Evolutionary conservation across 2,888 invertebrate species (phyloP), one percentile per base, ranked within the genome.

Genomic region (Acrocera orbiculus): DNA sequence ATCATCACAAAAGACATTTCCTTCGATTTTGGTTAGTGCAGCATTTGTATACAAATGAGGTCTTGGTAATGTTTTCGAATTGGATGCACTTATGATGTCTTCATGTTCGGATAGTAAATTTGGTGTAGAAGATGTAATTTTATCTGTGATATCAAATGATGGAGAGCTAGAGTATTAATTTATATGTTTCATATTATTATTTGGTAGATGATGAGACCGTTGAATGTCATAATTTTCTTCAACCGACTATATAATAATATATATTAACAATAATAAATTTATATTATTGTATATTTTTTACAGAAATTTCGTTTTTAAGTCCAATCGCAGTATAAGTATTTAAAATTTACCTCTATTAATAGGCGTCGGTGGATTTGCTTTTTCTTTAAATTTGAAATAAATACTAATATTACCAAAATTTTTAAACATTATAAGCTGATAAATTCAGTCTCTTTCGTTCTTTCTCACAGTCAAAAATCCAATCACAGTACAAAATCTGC

Each of bases 181-280:
- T 35, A 54, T 37, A 40, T 54, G 49, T 11, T 47, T 48, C 43
- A 58, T 48, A 42, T 61, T 61, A 35, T 54, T 53, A 38, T 61
- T 60, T 34, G 61, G 58, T 37, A 56, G 52, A 48, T 71, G 67
- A 52, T 75, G 74, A 17, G 74, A 73, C 41, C 76, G 65, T 13
- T 77, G 76, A 56, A 77, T 73, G 51, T 79, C 78, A 46, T 77
- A 76, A 48, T 69, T 73, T 48, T 74, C 73, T 34, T 61, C 60
- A 34, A 61, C 57, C 27, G 39, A 44, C 47, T 47, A 33, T 8
- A 40, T 38, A 16, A n/a, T n/a, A n/a, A n/a, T n/a, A n/a, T n/a
- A n/a, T n/a, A n/a, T n/a, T n/a, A n/a, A n/a, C n/a, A n/a, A n/a
- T n/a, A n/a, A 31, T 4, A 16, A 20, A 19, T 17, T 11, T 5